Evolutionary conservation across 2,113 vertebrate species (phyloP).

Genomic region (Elanoides forficatus): DNA sequence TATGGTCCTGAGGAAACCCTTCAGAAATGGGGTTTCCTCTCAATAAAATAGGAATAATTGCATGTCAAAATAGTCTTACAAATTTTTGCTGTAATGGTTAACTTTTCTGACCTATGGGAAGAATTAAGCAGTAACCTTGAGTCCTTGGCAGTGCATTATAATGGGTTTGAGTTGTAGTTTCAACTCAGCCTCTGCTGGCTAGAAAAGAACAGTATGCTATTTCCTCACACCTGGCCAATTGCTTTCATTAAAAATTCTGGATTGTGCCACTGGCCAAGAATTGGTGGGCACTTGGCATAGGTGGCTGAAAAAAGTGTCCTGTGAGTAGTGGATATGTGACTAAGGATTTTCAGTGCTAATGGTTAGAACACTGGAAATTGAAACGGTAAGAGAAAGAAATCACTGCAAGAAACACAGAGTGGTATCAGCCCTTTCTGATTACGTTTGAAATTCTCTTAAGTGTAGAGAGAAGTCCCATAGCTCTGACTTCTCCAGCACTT

Average conservation of each 20-base stretch:
- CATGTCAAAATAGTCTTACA: neutral
- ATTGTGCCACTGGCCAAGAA: neutral
- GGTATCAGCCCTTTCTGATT: neutral
- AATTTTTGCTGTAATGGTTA: neutral
- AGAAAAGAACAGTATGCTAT: neutral
- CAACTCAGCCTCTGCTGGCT: neutral
- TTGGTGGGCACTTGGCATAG: neutral
- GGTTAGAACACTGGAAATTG: neutral
- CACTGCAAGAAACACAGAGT: neutral
- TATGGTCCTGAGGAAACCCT: neutral
- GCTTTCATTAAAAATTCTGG: neutral
- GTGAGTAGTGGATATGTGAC: neutral
- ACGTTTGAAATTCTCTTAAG: neutral
- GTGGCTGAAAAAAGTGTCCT: neutral
- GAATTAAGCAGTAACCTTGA: neutral
- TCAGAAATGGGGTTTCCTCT: neutral
- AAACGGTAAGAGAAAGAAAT: slow-evolving; percentile 7
- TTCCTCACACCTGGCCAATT: neutral
- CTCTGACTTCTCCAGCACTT: neutral
- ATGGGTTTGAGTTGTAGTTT: neutral
- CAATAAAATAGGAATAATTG: neutral
- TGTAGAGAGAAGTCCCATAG: neutral
- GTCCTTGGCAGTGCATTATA: neutral
- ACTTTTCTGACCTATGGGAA: neutral
- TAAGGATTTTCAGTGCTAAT: neutral